Evolutionary conservation across 2,888 invertebrate genomes (phyloP), one percentile per base, ranked within the genome.

Genomic region (Smittia aterrima): DNA sequence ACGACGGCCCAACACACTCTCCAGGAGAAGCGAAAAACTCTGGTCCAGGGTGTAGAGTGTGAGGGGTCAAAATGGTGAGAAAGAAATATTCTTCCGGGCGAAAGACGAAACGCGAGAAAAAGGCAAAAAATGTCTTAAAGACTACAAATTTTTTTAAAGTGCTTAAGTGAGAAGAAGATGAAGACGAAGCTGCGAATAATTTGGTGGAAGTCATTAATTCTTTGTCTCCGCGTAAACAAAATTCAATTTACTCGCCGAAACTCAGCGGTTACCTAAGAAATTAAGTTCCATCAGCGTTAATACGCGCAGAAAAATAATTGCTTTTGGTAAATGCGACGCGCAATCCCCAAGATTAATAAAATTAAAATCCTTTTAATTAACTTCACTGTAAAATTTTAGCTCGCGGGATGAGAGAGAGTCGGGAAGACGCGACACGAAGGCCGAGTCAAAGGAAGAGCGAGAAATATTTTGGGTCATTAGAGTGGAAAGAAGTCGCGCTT

Each of bases 301-400:
- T 47, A 16, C 47, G 3, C 47, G 47, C 27, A 22, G 25, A 24
- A 62, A 72, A 72, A 72, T 72, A 72, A 72, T 72, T 72, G 72
- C 58, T 72, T 62, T 62, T 20, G 66, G 20, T 18, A 18, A 53
- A 53, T 66, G 38, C 9, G 20, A 24, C 32, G n/a, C 24, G n/a
- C 27, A 16, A 25, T 22, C 40, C 68, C 22, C 25, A n/a, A 24
- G 40, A 40, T 70, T 72, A 72, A 72, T 72, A 27, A 54, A 72
- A 72, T 72, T 72, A 72, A 72, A 72, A 72, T 72, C 72, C 72
- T 62, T 72, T 72, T 72, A 72, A 72, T 72, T 72, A 72, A 62
- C 62, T 72, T 72, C 25, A 27, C 64, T n/a, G 64, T 64, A n/a
- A 64, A 64, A 11, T 64, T 64, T 27, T 16, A 4, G 11, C 58